Base-by-base conservation (phyloP, 2,113 vertebrate genomes). In the Camelus bactrianus region DNA sequence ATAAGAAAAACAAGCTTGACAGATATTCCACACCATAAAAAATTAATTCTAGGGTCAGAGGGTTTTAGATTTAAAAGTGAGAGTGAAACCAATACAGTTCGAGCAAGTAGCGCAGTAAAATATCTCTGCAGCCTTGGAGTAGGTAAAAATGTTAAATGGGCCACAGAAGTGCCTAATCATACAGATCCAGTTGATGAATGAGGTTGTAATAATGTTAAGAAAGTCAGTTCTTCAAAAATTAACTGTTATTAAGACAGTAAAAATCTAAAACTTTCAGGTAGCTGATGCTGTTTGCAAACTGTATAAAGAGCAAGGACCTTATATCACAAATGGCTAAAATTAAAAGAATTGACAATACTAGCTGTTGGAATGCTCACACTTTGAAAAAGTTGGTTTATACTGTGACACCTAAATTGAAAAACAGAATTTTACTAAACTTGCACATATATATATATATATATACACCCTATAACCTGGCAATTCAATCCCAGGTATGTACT, bases 1-100 rank as follows among this genome's bases (percentile, higher is more conserved):
- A 89, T 79, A 93, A 93, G 72, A 93, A 96, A 72, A 70, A 93
- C 85, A 70, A 93, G 93, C 28, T 95, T 89, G 24, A 79, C 42
- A 79, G 72, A 32, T 79, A 90, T 79, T 79, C 93, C 46, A 79
- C 15, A 84, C 26, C 62, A 26, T 89, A 72, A 72, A 90, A 93
- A 93, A 62, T 79, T 90, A 79, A 42, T 85, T 79, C 70, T 79
- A 13, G 38, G 24, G 32, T 86, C 19, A 62, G 20, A 30, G 17
- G n/a, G 52, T 64, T 86, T 3, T 48, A 50, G 65, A 82, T 67
- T 81, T 73, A 87, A 86, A 91, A 67, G 62, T 72, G 38, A 52
- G 8, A 65, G 56, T 22, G 46, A 94, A 67, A 17, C 32, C 10
- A 72, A 54, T 56, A 67, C 16, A 70, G 46, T 89, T 86, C 13